phyloP scores from a whole-genome alignment of 2,888 invertebrate genomes.

The Lottia gigantea region DNA sequence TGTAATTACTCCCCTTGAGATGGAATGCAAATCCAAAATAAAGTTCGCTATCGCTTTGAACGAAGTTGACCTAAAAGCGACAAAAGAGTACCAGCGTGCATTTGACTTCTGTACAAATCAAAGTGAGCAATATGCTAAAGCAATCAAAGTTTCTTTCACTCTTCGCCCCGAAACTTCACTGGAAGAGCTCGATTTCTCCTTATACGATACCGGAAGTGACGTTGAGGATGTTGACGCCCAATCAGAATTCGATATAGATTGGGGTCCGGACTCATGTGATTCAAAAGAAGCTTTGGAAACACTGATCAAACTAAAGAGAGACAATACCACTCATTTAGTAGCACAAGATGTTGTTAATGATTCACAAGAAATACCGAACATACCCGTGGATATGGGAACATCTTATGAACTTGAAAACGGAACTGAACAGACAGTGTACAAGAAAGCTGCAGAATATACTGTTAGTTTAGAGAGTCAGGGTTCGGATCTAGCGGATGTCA shows the following conservation, averaged over 20 bases:
- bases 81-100: conserved; percentile 37
- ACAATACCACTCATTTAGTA: background rate
- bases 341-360: background rate
- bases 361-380: background rate
- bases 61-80: conserved; percentile 34
- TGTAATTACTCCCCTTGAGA: conserved; percentile 34
- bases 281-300: conserved; percentile 3
- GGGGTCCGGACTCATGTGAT: conserved; percentile 28
- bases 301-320: background rate
- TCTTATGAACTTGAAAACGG: background rate
- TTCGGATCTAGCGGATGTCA: background rate
- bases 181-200: conserved; percentile 26
- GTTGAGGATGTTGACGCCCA: conserved; percentile 42
- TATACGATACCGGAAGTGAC: conserved; percentile 33
- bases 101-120: conserved; percentile 38
- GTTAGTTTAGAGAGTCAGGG: background rate
- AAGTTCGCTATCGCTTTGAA: conserved; percentile 44
- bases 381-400: background rate
- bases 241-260: conserved; percentile 43
- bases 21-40: conserved; percentile 37
- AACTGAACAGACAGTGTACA: background rate
- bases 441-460: background rate
- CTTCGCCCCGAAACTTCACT: conserved; percentile 33
- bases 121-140: conserved; percentile 36
- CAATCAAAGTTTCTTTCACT: conserved; percentile 44